Evolutionary conservation across 2,113 vertebrate genomes (phyloP).

Genomic region (Colossoma macropomum): DNA sequence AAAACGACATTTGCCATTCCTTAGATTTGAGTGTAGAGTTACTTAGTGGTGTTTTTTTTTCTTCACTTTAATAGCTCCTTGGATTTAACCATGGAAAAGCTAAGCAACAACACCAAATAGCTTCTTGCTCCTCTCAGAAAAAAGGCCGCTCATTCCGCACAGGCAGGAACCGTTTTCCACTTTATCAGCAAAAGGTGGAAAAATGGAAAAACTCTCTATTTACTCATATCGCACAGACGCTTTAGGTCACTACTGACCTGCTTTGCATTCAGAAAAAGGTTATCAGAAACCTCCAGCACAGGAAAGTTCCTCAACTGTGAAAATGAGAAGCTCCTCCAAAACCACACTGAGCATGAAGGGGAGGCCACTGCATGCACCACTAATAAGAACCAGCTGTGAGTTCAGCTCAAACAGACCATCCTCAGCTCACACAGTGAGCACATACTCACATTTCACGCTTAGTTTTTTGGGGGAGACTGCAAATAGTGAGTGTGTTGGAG

Average conservation of each 20-base stretch:
- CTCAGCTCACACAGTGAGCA: background rate
- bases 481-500: background rate
- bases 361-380: slow-evolving; percentile 47
- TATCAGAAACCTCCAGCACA: slow-evolving; percentile 47
- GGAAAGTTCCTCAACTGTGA: slow-evolving; percentile 73
- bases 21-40: slow-evolving; percentile 54
- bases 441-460: too few relatives aligned
- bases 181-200: background rate
- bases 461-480: background rate
- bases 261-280: background rate
- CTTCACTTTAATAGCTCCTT: slow-evolving; percentile 55
- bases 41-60: slow-evolving; percentile 36
- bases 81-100: slow-evolving; percentile 70
- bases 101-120: slow-evolving; percentile 42
- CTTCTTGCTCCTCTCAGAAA: slow-evolving; percentile 26
- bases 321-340: slow-evolving; percentile 68
- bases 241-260: background rate
- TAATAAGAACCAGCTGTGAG: slow-evolving; percentile 74
- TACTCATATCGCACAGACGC: background rate
- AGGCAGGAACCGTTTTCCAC: background rate
- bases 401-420: slow-evolving; percentile 36
- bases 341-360: slow-evolving; percentile 65
- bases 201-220: background rate
- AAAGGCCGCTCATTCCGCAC: background rate
- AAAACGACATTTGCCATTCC: slow-evolving; percentile 32